A percentile compares a stretch with the other conserved stretches of the same genome.
Evolutionary conservation across 2,797 vertebrate species (phyloP).

Genomic region (Pempheris klunzingeri): DNA sequence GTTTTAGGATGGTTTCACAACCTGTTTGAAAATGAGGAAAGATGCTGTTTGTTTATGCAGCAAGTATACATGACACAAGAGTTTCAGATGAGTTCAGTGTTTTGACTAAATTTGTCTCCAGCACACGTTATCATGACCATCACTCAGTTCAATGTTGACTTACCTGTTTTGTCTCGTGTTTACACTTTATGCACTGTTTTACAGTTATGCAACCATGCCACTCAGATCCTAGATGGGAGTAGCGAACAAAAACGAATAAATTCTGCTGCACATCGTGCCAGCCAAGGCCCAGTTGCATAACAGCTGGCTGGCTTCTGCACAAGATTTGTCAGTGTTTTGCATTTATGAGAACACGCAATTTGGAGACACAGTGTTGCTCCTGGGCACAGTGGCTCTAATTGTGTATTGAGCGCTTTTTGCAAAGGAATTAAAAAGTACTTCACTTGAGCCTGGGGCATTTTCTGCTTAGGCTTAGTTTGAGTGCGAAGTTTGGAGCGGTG

Average conservation of each 20-base stretch:
- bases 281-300: constrained; percentile 40
- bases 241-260: background rate
- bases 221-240: constrained; percentile 13
- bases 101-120: constrained; percentile 20
- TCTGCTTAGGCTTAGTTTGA: constrained; percentile 1
- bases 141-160: background rate
- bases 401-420: constrained; percentile 35
- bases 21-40: background rate
- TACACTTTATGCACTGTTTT: too few species aligned
- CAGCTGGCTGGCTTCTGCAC: constrained; percentile 20
- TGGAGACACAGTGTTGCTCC: constrained; percentile 9
- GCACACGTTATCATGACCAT: constrained; percentile 15
- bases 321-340: constrained; percentile 36
- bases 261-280: background rate
- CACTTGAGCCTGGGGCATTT: constrained; percentile 6
- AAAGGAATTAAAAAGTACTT: constrained; percentile 34
- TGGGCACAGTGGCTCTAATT: constrained; percentile 3
- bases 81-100: constrained; percentile 3
- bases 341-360: constrained; percentile 52
- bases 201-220: constrained; percentile 2
- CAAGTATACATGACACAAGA: background rate
- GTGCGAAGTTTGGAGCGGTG: constrained; percentile 14
- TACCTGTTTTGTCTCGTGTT: constrained; percentile 13
- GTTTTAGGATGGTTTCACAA: constrained; percentile 8
- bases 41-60: background rate